A percentile compares a stretch with the other conserved stretches of the same genome.
Conservation (phyloP, 1,140 invertebrate genomes). For the Cecropterus lyciades region DNA sequence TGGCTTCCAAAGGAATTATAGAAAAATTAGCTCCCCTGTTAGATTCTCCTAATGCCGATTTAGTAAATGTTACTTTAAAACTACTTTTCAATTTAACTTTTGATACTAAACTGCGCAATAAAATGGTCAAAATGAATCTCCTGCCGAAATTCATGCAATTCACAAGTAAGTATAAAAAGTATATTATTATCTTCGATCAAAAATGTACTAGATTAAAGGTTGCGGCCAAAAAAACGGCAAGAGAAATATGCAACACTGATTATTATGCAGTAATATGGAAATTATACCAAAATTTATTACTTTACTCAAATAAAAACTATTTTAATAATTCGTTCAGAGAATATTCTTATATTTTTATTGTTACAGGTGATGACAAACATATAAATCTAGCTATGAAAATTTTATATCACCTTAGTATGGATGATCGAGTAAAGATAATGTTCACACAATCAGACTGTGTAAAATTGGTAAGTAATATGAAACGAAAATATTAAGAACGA, state of each 20-base stretch:
- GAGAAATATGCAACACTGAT: no score
- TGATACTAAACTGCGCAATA: conserved; percentile 92
- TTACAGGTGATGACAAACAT: conserved; percentile 92
- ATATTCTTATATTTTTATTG: no score
- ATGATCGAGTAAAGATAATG: conserved; percentile 97
- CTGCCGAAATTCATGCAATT: conserved; percentile 95
- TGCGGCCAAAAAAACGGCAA: no score
- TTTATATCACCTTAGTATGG: conserved; percentile 97
- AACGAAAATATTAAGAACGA: no score
- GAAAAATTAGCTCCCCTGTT: conserved; percentile 90
- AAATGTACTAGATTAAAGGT: no score
- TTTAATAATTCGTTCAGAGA: no score
- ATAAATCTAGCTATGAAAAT: conserved; percentile 94
- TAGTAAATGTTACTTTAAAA: conserved; percentile 94
- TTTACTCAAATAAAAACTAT: no score
- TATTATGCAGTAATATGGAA: no score
- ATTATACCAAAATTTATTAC: no score
- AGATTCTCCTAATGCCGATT: conserved; percentile 90
- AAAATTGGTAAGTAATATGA: conserved; percentile 89
- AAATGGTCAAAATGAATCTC: conserved; percentile 95
- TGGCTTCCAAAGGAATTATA: conserved; percentile 91
- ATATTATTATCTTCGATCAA: no score
- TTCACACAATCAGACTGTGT: conserved; percentile 98
- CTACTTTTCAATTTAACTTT: conserved; percentile 99
- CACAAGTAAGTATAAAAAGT: conserved; percentile 87